Conservation (phyloP, 2,797 vertebrate species). For the Emydoidea blandingii region DNA sequence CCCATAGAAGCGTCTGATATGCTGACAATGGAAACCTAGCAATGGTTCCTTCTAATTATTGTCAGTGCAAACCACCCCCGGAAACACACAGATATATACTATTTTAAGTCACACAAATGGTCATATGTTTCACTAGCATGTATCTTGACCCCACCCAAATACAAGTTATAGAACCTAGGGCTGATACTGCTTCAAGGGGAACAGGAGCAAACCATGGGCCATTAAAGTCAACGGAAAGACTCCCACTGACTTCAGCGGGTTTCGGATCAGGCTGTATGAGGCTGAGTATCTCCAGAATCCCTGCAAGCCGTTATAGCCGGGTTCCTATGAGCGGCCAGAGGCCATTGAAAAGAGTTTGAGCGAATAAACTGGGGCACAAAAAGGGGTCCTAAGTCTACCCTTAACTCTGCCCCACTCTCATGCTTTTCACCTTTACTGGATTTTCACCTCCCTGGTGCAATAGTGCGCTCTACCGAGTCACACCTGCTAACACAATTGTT, state of each 20-base stretch:
- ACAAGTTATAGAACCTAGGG: neutral
- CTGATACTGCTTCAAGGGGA: neutral
- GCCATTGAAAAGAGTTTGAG: neutral
- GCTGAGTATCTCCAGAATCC: neutral
- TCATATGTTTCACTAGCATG: neutral
- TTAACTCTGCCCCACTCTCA: neutral
- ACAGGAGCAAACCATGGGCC: neutral
- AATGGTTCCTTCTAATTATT: neutral
- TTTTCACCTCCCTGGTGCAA: neutral
- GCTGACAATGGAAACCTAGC: neutral
- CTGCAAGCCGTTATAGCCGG: neutral
- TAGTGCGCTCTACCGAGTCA: neutral
- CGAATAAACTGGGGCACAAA: neutral
- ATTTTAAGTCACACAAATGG: neutral
- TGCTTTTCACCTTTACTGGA: neutral
- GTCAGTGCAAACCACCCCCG: neutral
- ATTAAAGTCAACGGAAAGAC: neutral
- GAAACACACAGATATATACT: too few relatives aligned
- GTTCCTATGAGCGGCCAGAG: neutral
- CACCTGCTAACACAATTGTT: neutral
- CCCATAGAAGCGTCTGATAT: neutral
- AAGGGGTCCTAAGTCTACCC: neutral
- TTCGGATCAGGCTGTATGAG: neutral
- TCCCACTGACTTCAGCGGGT: neutral
- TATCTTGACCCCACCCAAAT: neutral